Conservation (phyloP, 2,888 invertebrate species). For the Platycnemis pennipes region DNA sequence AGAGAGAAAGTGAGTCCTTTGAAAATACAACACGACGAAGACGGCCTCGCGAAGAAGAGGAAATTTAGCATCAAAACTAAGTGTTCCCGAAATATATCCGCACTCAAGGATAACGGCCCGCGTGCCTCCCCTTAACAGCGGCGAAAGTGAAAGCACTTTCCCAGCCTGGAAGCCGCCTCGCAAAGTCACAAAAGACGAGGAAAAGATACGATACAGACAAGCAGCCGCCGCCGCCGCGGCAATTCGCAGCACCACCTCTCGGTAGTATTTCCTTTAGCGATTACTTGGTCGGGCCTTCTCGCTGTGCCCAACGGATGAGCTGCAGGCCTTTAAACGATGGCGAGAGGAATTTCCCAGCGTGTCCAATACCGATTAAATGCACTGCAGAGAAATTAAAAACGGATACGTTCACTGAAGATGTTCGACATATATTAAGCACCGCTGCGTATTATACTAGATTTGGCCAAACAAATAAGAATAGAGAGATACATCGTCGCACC, state of each 20-base stretch:
- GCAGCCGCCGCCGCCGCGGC: not conserved
- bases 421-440: too few relatives aligned
- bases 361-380: too few relatives aligned
- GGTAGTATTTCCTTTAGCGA: not conserved
- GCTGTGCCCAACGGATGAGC: not conserved
- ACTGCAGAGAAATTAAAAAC: too few relatives aligned
- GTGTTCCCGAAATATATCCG: slow-evolving; percentile 39
- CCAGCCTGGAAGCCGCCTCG: not conserved
- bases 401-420: too few relatives aligned
- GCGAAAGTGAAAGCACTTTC: slow-evolving; percentile 16
- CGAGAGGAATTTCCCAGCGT: too few relatives aligned
- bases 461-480: too few relatives aligned
- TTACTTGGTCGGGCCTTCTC: not conserved
- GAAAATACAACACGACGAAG: not conserved
- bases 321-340: not conserved
- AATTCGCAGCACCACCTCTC: not conserved
- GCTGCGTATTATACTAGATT: too few relatives aligned
- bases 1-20: not conserved
- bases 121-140: not conserved
- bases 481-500: too few relatives aligned
- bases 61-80: slow-evolving; percentile 32
- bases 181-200: not conserved
- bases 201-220: not conserved
- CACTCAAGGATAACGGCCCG: slow-evolving; percentile 23
- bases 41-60: not conserved